These are phyloP conservation scores for Drosophila eugracilis DNA, from an alignment of 1,140 invertebrate genomes.

Conservation along the genomic window DNA sequence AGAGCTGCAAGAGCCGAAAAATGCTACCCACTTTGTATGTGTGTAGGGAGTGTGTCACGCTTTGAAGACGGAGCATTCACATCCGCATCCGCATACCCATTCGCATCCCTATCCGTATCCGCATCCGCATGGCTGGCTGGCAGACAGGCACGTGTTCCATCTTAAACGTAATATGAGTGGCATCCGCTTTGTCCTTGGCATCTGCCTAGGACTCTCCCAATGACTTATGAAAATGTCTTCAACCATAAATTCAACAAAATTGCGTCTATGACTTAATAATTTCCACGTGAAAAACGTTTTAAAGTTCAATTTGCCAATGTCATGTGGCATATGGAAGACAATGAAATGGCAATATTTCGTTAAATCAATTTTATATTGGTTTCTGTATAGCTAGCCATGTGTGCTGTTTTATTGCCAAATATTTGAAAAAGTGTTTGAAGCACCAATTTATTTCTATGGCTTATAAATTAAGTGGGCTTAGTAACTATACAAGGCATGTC, in stretches of 20 bases:
- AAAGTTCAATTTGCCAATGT: constrained; percentile 66
- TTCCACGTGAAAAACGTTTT: constrained; percentile 49
- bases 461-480: neutral
- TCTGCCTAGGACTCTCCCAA: constrained; percentile 10
- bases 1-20: constrained; percentile 48
- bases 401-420: neutral
- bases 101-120: neutral
- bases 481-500: neutral
- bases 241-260: constrained; percentile 59
- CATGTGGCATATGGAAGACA: constrained; percentile 8
- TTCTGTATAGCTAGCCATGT: constrained; percentile 1
- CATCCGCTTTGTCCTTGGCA: constrained; percentile 52
- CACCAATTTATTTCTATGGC: neutral
- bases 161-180: constrained; percentile 67
- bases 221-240: constrained; percentile 54
- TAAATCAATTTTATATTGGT: constrained; percentile 2
- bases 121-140: constrained; percentile 20
- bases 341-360: constrained; percentile 1
- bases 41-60: constrained; percentile 14
- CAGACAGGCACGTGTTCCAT: constrained; percentile 71
- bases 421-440: neutral
- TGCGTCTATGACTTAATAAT: constrained; percentile 36
- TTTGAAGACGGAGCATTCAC: neutral
- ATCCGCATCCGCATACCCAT: constrained; percentile 9
- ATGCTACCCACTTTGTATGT: constrained; percentile 2